phyloP scores from a whole-genome alignment of 2,797 vertebrate species.

The Clarias pachynema region DNA sequence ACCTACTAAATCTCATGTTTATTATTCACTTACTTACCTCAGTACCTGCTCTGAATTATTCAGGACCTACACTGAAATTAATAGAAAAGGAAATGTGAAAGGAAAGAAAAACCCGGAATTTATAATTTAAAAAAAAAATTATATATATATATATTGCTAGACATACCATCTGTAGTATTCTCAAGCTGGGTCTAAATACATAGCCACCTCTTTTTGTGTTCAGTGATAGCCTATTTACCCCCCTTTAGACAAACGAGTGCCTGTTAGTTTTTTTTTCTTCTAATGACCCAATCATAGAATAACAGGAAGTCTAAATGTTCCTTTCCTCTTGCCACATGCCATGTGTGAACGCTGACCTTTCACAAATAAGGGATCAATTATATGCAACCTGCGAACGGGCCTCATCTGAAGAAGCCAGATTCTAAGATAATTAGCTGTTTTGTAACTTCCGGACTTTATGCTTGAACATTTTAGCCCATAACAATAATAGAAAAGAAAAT shows the following conservation, averaged over 20 bases:
- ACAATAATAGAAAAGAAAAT: not conserved
- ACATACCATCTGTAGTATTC: not conserved
- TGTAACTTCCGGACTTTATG: not conserved
- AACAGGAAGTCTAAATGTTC: conserved; percentile 79
- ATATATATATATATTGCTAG: not conserved
- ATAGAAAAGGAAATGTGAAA: not conserved
- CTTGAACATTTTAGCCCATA: not conserved
- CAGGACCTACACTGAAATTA: not conserved
- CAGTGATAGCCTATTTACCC: conserved; percentile 22
- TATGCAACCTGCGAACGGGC: conserved; percentile 68
- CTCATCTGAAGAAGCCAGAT: conserved; percentile 70
- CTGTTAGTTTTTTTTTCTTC: conserved; percentile 64
- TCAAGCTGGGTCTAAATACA: not conserved
- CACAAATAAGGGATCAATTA: conserved; percentile 74
- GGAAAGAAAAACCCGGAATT: not conserved
- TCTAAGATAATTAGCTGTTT: conserved; percentile 50
- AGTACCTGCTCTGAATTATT: not conserved
- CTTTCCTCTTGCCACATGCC: conserved; percentile 71
- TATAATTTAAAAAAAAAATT: too few relatives aligned
- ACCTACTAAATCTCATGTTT: not conserved
- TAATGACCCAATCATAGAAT: conserved; percentile 72
- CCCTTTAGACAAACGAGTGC: conserved; percentile 61
- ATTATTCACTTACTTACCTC: not conserved
- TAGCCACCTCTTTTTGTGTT: not conserved
- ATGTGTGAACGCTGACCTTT: conserved; percentile 71